Conservation (phyloP, 2,888 invertebrate genomes). For the Marasmarcha lunaedactyla region DNA sequence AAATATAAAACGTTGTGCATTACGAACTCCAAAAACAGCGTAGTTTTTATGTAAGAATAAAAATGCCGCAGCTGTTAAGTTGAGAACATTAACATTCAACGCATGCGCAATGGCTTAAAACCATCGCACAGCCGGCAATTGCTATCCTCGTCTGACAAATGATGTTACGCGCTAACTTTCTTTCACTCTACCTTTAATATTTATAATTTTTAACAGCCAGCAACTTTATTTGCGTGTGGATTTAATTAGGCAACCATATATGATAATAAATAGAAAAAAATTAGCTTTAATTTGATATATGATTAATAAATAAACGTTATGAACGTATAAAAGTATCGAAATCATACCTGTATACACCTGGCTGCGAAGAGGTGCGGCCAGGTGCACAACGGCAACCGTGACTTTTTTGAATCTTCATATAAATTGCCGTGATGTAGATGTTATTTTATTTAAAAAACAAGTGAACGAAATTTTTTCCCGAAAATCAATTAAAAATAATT, state of each 20-base stretch:
- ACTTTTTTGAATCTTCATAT: constrained; percentile 5
- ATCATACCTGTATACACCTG: constrained; percentile 8
- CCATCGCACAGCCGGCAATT: not conserved
- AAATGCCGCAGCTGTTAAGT: constrained; percentile 7
- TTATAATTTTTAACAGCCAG: constrained; percentile 7
- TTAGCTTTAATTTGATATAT: constrained; percentile 7
- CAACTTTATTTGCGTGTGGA: constrained; percentile 7
- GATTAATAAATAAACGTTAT: constrained; percentile 4
- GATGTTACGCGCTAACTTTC: constrained; percentile 2
- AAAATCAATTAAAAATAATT: constrained; percentile 9
- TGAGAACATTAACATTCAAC: constrained; percentile 6
- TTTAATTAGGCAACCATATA: constrained; percentile 10
- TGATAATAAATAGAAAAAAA: constrained; percentile 9
- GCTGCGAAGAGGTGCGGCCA: constrained; percentile 9
- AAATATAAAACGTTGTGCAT: constrained; percentile 6
- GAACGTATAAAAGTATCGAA: constrained; percentile 6
- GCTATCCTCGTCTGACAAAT: constrained; percentile 1
- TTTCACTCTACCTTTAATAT: constrained; percentile 1
- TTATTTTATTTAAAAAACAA: constrained; percentile 8
- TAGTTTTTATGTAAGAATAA: constrained; percentile 8
- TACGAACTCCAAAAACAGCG: constrained; percentile 8
- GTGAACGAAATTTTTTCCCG: constrained; percentile 4
- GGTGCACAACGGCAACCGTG: constrained; percentile 6
- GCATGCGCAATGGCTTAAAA: constrained; percentile 2
- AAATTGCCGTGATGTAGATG: constrained; percentile 7